A percentile compares a stretch with the other conserved stretches of the same genome.
Conservation (phyloP, 2,797 vertebrate genomes). For the Gymnodraco acuticeps region DNA sequence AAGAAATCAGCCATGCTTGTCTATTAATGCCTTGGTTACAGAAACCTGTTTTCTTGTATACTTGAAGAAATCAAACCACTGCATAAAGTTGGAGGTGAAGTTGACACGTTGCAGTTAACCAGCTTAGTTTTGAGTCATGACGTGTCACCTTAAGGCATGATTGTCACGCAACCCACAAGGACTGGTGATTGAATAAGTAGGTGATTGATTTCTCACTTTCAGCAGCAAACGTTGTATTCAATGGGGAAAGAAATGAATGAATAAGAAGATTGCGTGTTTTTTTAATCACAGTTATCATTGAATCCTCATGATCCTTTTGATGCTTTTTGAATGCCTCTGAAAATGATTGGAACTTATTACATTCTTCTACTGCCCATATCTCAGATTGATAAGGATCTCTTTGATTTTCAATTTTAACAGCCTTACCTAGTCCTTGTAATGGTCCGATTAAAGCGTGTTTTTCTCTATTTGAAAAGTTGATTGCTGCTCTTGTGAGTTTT, state of each 20-base stretch:
- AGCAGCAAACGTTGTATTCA: neutral
- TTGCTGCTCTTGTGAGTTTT: neutral
- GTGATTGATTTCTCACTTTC: neutral
- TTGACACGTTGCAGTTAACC: no score
- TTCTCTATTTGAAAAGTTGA: constrained; percentile 20
- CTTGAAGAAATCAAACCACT: neutral
- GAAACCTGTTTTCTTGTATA: neutral
- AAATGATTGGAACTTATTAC: constrained; percentile 26
- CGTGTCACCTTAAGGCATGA: neutral
- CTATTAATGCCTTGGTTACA: neutral
- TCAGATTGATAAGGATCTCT: constrained; percentile 34
- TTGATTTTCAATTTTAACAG: constrained; percentile 31
- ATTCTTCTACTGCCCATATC: constrained; percentile 25
- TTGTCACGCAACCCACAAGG: no score
- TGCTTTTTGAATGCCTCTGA: constrained; percentile 2
- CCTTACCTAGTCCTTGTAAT: constrained; percentile 21
- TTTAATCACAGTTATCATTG: constrained; percentile 8
- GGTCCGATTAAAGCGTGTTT: constrained; percentile 36
- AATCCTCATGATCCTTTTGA: constrained; percentile 18
- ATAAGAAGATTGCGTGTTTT: neutral
- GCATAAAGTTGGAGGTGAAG: neutral
- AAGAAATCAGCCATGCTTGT: neutral
- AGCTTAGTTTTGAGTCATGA: neutral
- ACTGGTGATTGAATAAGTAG: neutral
- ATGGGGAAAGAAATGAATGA: neutral